Conservation (phyloP, 2,888 invertebrate species). For the Amiota communis region DNA sequence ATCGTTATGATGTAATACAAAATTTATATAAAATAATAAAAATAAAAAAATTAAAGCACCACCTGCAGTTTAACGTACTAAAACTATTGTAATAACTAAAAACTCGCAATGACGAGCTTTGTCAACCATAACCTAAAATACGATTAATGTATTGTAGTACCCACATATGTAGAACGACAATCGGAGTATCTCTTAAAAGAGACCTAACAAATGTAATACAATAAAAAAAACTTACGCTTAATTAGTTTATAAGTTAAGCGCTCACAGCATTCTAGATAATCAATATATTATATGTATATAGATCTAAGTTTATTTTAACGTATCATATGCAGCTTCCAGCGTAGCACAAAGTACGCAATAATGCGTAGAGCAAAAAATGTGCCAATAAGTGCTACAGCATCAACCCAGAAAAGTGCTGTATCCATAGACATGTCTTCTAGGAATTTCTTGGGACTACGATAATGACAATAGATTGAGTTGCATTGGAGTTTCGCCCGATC, state of each 20-base stretch:
- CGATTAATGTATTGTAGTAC: too few relatives aligned
- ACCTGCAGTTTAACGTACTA: conserved; percentile 5
- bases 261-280: not conserved
- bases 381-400: conserved; percentile 85
- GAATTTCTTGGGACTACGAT: conserved; percentile 85
- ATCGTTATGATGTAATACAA: not conserved
- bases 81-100: too few relatives aligned
- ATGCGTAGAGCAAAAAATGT: conserved; percentile 86
- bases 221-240: too few relatives aligned
- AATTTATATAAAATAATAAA: conserved; percentile 35
- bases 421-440: conserved; percentile 90
- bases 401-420: conserved; percentile 84
- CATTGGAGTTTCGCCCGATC: conserved; percentile 87
- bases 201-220: too few relatives aligned
- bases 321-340: conserved; percentile 81
- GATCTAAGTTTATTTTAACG: conserved; percentile 60
- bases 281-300: too few relatives aligned
- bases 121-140: too few relatives aligned
- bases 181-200: too few relatives aligned
- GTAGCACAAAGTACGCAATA: conserved; percentile 86
- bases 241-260: too few relatives aligned
- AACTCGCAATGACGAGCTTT: too few relatives aligned
- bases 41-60: conserved; percentile 40
- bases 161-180: too few relatives aligned
- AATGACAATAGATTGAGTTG: conserved; percentile 87